Base-by-base conservation (phyloP, 23 tunicate species). In the Botrylloides violaceus region DNA sequence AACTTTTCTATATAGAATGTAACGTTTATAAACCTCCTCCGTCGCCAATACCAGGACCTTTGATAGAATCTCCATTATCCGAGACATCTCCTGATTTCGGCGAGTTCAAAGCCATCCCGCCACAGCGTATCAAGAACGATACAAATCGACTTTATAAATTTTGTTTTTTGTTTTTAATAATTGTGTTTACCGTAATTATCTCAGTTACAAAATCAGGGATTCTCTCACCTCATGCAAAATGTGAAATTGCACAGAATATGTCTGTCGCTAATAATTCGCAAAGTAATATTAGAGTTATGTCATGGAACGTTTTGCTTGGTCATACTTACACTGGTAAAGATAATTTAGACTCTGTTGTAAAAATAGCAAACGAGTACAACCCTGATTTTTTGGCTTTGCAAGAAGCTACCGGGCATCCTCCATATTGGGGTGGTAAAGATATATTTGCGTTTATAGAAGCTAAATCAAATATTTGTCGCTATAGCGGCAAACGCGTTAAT, bases 361-460 rank as follows among this genome's bases (percentile, higher is more conserved):
- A 58, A 18, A 55, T 82, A 12, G 2, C 72, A 2, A 22, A 77
- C 4, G 68, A 57, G 4, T 37, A 71, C 22, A 60, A 75, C 34
- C 81, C 96, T 39, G 59, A 82, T 60, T n/a, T 88, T 31, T 21
- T 78, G 48, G 96, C 71, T 4, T 29, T 88, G 30, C 96, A 88
- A 64, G 96, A 88, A 65, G 80, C 96, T 5, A 81, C 77, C 61
- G 72, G 83, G 23, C 72, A 81, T 0, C 88, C 96, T 24, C 61
- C 72, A 12, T 81, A 53, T 65, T 88, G 96, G 96, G 96, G 96
- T 4, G 88, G 88, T 4, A 88, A 82, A 75, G 88, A 88, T 65
- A 64, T 77, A n/a, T 70, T 77, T 2, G 80, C 75, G 18, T 85
- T 36, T 49, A 60, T 85, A 39, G 38, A 82, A 37, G 62, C 65